phyloP scores from a whole-genome alignment of 2,797 vertebrate genomes.

The Clangula hyemalis region DNA sequence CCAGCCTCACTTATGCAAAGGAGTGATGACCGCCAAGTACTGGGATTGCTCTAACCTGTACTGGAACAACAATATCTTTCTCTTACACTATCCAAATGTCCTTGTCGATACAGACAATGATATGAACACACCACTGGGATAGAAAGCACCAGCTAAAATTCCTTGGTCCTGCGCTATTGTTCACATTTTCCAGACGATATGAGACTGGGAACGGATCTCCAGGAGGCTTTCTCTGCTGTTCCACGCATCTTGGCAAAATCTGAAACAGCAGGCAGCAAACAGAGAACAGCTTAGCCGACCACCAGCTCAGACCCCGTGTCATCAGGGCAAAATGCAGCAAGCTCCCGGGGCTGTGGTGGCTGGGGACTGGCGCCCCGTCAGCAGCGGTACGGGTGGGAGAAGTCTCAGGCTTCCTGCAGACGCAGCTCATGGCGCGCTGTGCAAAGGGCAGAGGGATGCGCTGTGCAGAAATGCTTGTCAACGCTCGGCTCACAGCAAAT shows the following conservation, averaged over 20 bases:
- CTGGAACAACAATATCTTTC: rapidly evolving
- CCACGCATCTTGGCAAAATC: background rate
- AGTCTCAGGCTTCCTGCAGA: background rate
- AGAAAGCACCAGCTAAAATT: background rate
- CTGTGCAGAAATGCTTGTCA: background rate
- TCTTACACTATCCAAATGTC: rapidly evolving
- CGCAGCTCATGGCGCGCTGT: too few species aligned
- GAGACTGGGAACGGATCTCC: background rate
- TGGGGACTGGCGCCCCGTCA: background rate
- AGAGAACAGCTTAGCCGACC: background rate
- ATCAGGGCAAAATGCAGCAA: background rate
- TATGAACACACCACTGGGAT: background rate
- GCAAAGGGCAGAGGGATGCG: background rate
- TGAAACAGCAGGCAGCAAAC: background rate
- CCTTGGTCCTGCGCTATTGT: background rate
- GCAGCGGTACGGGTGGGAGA: rapidly evolving
- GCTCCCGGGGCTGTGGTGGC: background rate
- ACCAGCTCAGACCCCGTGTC: background rate
- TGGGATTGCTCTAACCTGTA: rapidly evolving
- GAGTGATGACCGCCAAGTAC: rapidly evolving
- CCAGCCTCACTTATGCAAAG: background rate
- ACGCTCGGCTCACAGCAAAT: background rate
- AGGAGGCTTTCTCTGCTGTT: background rate
- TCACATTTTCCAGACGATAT: background rate
- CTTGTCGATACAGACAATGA: too few species aligned